Base-by-base conservation (phyloP, 2,888 invertebrate species). In the Acanthacorydalis orientalis region DNA sequence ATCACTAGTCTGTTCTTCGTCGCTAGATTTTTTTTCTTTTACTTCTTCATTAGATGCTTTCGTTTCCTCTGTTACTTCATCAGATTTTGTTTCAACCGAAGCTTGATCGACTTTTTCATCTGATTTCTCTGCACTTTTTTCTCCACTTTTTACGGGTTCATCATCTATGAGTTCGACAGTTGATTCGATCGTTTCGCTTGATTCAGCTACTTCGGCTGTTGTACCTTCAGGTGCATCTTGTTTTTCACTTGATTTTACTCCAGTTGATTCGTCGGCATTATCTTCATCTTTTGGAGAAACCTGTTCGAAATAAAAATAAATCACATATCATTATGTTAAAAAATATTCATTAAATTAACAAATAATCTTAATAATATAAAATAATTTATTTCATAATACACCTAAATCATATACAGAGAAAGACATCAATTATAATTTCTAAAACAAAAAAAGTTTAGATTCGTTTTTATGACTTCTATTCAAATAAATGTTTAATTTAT, bases 31-130 rank as follows among this genome's bases (percentile, higher is more conserved):
- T 39, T 10, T 44, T 41, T 35, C 32, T 15, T 35, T 14, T 8
- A 23, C 10, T 38, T 45, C 39, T 46, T 46, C 54, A 45, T 16
- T 44, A 9, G 37, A 31, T 59, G 52, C 64, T 55, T 56, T 57
- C 49, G 58, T 61, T 48, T 57, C 68, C 58, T 72, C 74, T 47
- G 68, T 65, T 54, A 73, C 68, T 50, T 64, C 63, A 59, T 68
- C 67, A 54, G 68, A 49, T 37, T 45, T 51, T 34, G 45, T 49
- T 40, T 49, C 53, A 32, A 43, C 46, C 39, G 51, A 48, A 46
- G 47, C 58, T 47, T 68, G 60, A 52, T 69, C 68, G 23, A 73
- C 70, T 55, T 73, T 71, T 51, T 70, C 70, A 49, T 68, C 69
- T 55, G 69, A 65, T 62, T 69, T 68, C 47, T 70, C 59, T 43